Evolutionary conservation across 2,888 invertebrate species (phyloP), one percentile per base, ranked within the genome.

Genomic region (Neria commutata): DNA sequence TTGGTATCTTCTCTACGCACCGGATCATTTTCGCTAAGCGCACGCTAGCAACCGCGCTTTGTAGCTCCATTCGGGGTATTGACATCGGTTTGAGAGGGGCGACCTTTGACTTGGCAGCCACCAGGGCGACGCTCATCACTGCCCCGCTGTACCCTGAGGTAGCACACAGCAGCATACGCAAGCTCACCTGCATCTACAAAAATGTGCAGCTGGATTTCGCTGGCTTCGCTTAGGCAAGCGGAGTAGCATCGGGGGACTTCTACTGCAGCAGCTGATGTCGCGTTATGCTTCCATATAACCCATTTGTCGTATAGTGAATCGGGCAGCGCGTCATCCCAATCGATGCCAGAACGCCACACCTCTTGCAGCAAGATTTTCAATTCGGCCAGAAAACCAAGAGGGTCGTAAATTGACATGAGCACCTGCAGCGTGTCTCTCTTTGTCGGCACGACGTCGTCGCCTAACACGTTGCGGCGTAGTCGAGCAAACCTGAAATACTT

Each of bases 391-490:
- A 67, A 63, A 10, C 73, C 75, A 0, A 74, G 47, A 0, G 75
- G 75, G 48, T 78, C 74, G 52, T 69, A 78, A 3, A 73, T 48
- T 1, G 70, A 73, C 74, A 68, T 74, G 10, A 69, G 63, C 0
- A 62, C 34, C 3, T 67, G 54, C 8, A 70, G 53, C 17, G 62
- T 47, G 40, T 67, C 60, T 33, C 67, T 40, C 42, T 69, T 71
- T 21, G 67, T 72, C 2, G 68, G 67, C 34, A 37, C 54, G 21
- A 45, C 49, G 6, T 49, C 19, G 1, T 62, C 62, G 4, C 5
- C 49, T n/a, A 60, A 14, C 1, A 65, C 42, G 1, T 63, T 55
- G 2, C 10, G 19, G 3, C 51, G 26, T 8, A 60, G 16, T 17
- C 24, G 57, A 23, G 16, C 25, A 33, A 34, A 33, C 5, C 56